phyloP scores from a whole-genome alignment of 1,140 invertebrate species.

The Hesperophylax magnus region DNA sequence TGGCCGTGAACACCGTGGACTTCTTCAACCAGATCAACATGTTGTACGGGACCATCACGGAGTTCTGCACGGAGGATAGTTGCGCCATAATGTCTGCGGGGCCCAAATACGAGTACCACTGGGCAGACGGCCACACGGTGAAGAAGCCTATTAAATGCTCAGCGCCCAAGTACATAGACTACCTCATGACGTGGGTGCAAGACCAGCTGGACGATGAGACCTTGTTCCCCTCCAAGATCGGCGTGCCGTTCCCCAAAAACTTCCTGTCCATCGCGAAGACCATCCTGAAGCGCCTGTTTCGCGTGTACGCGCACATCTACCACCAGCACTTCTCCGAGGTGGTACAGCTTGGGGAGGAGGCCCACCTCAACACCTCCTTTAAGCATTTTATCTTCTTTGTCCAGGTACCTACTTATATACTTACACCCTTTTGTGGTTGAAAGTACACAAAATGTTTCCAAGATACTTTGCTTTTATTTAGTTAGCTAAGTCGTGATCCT shows the following conservation, averaged over 20 bases:
- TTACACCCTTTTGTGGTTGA: neutral
- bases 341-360: conserved; percentile 97
- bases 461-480: no score
- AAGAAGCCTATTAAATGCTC: conserved; percentile 99
- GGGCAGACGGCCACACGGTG: conserved; percentile 98
- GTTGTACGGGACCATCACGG: conserved; percentile 99
- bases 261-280: conserved; percentile 98
- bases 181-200: conserved; percentile 99
- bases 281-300: conserved; percentile 96
- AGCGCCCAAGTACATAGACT: conserved; percentile 99
- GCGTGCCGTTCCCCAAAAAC: conserved; percentile 98
- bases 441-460: no score
- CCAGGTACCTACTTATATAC: conserved; percentile 81
- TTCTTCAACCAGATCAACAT: conserved; percentile 99
- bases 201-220: conserved; percentile 99
- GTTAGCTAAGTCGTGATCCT: no score
- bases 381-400: conserved; percentile 99
- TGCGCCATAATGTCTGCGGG: conserved; percentile 98
- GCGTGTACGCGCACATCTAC: conserved; percentile 99
- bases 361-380: conserved; percentile 99
- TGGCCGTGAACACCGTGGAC: conserved; percentile 99
- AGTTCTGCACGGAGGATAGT: conserved; percentile 98
- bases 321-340: conserved; percentile 99
- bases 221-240: conserved; percentile 99
- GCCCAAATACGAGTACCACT: conserved; percentile 99